These are phyloP conservation scores for Butastur rufipennis DNA, from an alignment of 2,113 vertebrate species.

Conservation along the genomic window DNA sequence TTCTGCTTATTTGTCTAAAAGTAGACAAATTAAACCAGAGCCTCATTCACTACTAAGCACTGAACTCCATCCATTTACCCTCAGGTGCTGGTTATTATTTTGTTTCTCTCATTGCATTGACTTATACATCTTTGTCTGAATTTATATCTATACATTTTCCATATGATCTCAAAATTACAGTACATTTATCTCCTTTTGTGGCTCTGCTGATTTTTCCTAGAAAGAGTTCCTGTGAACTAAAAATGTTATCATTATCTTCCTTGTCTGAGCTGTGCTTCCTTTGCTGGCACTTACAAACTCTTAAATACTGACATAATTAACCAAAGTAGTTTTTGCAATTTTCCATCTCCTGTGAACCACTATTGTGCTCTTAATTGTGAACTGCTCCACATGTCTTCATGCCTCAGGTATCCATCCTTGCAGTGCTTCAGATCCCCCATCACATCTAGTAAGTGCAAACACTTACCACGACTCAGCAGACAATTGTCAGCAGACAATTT, in stretches of 20 bases:
- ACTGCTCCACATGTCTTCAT: background rate
- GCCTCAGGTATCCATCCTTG: background rate
- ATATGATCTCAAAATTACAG: background rate
- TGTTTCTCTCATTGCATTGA: background rate
- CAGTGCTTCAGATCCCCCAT: background rate
- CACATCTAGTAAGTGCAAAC: background rate
- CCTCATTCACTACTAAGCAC: background rate
- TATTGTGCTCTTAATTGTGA: background rate
- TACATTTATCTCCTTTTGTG: background rate
- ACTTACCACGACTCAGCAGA: background rate
- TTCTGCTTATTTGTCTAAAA: background rate
- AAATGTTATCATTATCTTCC: background rate
- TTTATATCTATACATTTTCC: background rate
- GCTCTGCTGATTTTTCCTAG: background rate
- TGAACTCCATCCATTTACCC: background rate
- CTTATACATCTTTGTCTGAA: background rate
- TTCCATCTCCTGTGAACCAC: background rate
- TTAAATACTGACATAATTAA: background rate
- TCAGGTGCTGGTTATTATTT: background rate
- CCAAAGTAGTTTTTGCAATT: background rate
- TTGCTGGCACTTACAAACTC: background rate
- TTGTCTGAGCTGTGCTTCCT: background rate
- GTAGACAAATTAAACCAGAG: background rate
- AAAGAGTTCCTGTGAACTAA: background rate
- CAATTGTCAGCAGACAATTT: background rate